A percentile compares a stretch with the other conserved stretches of the same genome.
Evolutionary conservation across 2,888 invertebrate species (phyloP).

Genomic region (Cataglyphis altisquamis): DNA sequence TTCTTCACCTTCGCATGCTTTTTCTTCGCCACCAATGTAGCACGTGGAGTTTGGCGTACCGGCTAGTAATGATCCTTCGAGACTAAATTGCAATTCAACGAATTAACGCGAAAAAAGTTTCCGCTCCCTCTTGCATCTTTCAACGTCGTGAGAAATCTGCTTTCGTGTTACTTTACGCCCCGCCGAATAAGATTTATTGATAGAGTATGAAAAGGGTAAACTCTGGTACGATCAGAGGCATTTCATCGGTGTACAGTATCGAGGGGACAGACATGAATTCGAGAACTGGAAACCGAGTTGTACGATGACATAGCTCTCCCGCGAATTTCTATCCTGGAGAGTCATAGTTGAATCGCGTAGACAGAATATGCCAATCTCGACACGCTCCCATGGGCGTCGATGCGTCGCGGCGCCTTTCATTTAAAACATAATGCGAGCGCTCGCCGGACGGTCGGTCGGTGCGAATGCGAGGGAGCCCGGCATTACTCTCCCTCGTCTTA

Average conservation of each 20-base stretch:
- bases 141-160: not conserved
- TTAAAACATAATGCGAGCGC: conserved; percentile 72
- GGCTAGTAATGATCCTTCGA: conserved; percentile 31
- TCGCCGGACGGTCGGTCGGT: conserved; percentile 50
- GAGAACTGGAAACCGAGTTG: conserved; percentile 63
- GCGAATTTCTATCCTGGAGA: conserved; percentile 54
- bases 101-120: conserved; percentile 20
- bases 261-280: conserved; percentile 43
- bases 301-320: conserved; percentile 68
- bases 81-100: conserved; percentile 17
- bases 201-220: not conserved
- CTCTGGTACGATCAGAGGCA: not conserved
- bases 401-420: conserved; percentile 77
- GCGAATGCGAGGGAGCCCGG: conserved; percentile 71
- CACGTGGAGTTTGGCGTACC: not conserved
- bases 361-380: conserved; percentile 75
- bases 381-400: conserved; percentile 65
- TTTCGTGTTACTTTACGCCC: conserved; percentile 21
- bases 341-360: conserved; percentile 54
- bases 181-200: conserved; percentile 2
- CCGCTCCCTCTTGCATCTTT: not conserved
- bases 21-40: conserved; percentile 22
- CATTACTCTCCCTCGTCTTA: conserved; percentile 10
- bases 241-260: not conserved
- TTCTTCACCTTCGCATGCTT: conserved; percentile 14